A percentile compares a stretch with the other conserved stretches of the same genome.
Evolutionary conservation across 2,888 invertebrate genomes (phyloP).

Genomic region (Sipha maydis): DNA sequence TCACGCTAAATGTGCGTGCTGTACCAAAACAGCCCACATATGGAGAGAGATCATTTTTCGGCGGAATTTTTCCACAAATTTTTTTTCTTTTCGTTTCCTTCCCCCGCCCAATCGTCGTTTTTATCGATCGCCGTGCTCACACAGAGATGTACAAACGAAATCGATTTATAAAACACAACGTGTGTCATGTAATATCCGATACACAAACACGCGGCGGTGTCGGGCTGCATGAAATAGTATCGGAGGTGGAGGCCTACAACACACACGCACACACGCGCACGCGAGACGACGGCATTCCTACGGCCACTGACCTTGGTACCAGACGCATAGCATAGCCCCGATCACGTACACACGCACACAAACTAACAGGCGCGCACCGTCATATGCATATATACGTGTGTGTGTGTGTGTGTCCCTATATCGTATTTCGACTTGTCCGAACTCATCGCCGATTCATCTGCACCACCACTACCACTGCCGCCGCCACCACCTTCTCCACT

Average conservation of each 20-base stretch:
- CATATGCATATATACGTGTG: neutral
- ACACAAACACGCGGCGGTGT: constrained; percentile 3
- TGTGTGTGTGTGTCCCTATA: constrained; percentile 34
- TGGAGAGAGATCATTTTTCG: neutral
- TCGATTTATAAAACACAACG: neutral
- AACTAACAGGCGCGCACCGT: neutral
- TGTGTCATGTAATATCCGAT: constrained; percentile 1
- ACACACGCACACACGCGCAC: constrained; percentile 20
- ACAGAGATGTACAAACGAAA: neutral
- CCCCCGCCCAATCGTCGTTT: too few relatives aligned
- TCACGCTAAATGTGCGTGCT: neutral
- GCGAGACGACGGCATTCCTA: constrained; percentile 61
- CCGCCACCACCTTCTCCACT: neutral
- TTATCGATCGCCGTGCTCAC: too few relatives aligned
- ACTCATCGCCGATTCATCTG: constrained; percentile 61
- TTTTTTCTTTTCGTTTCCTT: neutral
- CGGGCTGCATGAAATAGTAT: constrained; percentile 11
- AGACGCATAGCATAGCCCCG: constrained; percentile 55
- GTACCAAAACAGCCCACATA: neutral
- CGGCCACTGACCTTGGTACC: constrained; percentile 63
- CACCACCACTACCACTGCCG: constrained; percentile 28
- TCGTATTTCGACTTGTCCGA: constrained; percentile 62
- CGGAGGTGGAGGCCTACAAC: constrained; percentile 51
- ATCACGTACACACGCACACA: constrained; percentile 36
- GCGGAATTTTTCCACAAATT: neutral